These are phyloP conservation scores for Synodontis membranacea DNA, from an alignment of 2,113 vertebrate species.

Conservation along the genomic window DNA sequence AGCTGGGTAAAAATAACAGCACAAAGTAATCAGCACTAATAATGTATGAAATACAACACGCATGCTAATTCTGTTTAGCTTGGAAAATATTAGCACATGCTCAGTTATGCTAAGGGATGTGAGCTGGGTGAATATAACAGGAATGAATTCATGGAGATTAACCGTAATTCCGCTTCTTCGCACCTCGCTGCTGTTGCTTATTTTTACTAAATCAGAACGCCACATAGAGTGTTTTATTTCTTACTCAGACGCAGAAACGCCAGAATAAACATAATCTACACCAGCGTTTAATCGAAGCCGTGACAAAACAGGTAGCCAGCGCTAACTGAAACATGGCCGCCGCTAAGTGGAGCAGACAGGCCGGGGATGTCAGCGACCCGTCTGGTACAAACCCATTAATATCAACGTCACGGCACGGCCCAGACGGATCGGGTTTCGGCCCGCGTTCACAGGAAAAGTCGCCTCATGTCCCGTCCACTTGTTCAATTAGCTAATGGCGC, in stretches of 20 bases:
- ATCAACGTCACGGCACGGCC: conserved; percentile 64
- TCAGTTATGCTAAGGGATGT: not conserved
- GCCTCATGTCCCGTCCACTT: conserved; percentile 59
- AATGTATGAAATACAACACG: not conserved
- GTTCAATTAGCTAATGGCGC: conserved; percentile 77
- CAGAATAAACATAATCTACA: not conserved
- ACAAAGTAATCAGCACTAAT: not conserved
- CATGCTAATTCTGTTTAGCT: not conserved
- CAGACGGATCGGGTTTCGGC: conserved; percentile 69
- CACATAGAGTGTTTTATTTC: not conserved
- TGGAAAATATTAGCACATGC: not conserved
- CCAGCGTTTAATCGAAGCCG: not conserved
- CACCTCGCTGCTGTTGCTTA: not conserved
- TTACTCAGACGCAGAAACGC: not conserved
- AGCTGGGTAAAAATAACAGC: not conserved
- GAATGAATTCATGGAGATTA: not conserved
- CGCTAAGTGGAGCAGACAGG: conserved; percentile 57
- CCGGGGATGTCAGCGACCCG: conserved; percentile 54
- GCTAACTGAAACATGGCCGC: conserved; percentile 42
- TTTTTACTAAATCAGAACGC: not conserved
- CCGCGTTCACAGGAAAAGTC: conserved; percentile 67
- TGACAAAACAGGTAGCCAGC: conserved; percentile 31
- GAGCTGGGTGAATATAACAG: not conserved
- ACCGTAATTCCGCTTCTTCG: too few species aligned
- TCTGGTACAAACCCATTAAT: conserved; percentile 66